Evolutionary conservation across 1,140 invertebrate species (phyloP), one percentile per base, ranked within the genome.

Genomic region (Pseudomyrmex flavicornis): DNA sequence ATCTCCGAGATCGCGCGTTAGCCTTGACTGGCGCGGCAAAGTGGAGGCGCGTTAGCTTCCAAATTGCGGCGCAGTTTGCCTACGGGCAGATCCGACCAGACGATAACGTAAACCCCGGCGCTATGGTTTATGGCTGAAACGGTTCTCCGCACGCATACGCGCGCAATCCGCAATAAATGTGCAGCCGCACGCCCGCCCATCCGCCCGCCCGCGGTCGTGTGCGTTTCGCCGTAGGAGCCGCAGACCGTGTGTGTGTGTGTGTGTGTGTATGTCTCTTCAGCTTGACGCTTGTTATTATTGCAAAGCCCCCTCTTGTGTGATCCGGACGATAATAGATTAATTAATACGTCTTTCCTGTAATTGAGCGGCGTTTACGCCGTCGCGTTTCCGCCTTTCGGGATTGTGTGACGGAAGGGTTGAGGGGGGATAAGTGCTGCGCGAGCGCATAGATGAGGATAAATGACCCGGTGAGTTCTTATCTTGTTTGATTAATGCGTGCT

Each of bases 21-120:
- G 5, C 7, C 35, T 44, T 74, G 20, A 17, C 17, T 61, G 35
- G 17, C 12, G 44, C 15, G 69, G 63, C 74, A 89, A 89, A 80
- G 48, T 35, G 52, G 70, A 61, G n/a, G n/a, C n/a, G 69, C 87
- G 87, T 88, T 86, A 89, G 87, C 87, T 56, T 68, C 66, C 73
- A 88, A 88, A 89, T 89, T 89, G 87, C 76, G 73, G 88, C 68
- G 50, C 35, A 89, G 84, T 89, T 89, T 84, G 87, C 87, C 87
- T 72, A 84, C 58, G 88, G 88, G 62, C 84, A 89, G 87, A 89
- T 89, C 88, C 85, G 82, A 50, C 82, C 70, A 79, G 85, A 88
- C 88, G 88, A 89, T 89, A 89, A 89, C 87, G 87, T 89, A 89
- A 88, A 89, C 87, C 35, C 35, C 35, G 35, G 35, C 87, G 68